These are phyloP conservation scores for Ormyrus labotus DNA, from an alignment of 2,888 invertebrate genomes.

Conservation along the genomic window DNA sequence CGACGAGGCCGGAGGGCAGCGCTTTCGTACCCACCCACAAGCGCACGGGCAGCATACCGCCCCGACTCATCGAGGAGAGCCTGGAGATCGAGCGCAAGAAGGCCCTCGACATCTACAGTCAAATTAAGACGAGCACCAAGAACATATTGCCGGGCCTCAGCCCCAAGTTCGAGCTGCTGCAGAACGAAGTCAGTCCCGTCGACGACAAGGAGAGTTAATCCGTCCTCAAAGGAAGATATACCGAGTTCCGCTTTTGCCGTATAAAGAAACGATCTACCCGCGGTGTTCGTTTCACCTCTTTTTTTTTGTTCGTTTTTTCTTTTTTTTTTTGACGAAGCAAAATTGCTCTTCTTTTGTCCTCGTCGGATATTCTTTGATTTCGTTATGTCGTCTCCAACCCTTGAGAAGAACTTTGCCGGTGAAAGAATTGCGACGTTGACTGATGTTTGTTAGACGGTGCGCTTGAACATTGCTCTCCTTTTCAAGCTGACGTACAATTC, in stretches of 20 bases:
- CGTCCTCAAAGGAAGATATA: conserved; percentile 54
- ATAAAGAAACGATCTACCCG: not conserved
- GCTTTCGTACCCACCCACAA: conserved; percentile 77
- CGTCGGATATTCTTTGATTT: not conserved
- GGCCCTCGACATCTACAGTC: conserved; percentile 77
- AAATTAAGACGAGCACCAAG: conserved; percentile 77
- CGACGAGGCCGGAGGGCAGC: conserved; percentile 69
- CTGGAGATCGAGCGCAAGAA: conserved; percentile 73
- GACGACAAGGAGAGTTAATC: conserved; percentile 74
- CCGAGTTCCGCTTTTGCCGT: conserved; percentile 8
- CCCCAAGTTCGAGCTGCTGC: conserved; percentile 80
- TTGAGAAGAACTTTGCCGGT: too few relatives aligned
- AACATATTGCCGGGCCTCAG: conserved; percentile 77
- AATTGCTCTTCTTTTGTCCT: not conserved
- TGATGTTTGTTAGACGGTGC: too few relatives aligned
- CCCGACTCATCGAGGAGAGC: conserved; percentile 77
- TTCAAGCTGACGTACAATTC: too few relatives aligned
- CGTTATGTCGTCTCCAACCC: too few relatives aligned
- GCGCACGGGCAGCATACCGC: conserved; percentile 78
- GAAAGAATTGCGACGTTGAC: too few relatives aligned
- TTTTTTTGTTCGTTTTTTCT: too few relatives aligned
- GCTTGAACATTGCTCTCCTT: too few relatives aligned
- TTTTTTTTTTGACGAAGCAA: not conserved
- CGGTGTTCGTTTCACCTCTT: too few relatives aligned
- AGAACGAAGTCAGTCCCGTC: conserved; percentile 77